Percentiles rank a stretch among this genome's conserved stretches.
These are phyloP conservation scores for Atta colombica DNA, from an alignment of 1,140 invertebrate genomes.

Conservation along the genomic window DNA sequence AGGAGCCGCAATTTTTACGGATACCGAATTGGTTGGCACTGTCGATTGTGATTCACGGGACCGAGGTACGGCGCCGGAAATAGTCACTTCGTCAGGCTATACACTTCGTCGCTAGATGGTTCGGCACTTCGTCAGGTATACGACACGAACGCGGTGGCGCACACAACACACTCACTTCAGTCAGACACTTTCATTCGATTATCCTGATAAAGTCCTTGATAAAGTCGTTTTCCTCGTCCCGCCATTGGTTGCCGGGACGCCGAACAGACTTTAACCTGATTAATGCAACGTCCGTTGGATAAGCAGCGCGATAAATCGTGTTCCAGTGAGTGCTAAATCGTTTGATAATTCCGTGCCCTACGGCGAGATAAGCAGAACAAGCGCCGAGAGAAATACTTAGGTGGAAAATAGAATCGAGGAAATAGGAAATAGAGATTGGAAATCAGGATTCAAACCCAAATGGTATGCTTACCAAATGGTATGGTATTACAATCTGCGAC, in stretches of 20 bases:
- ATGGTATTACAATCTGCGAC: not conserved
- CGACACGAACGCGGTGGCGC: slow-evolving; percentile 34
- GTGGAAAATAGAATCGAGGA: slow-evolving; percentile 23
- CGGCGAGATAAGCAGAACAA: slow-evolving; percentile 23
- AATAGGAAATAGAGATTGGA: not conserved
- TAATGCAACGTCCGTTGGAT: slow-evolving; percentile 59
- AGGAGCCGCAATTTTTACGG: slow-evolving; percentile 72
- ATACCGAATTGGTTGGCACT: slow-evolving; percentile 54
- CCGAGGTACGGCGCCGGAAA: slow-evolving; percentile 63
- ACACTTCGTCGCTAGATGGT: slow-evolving; percentile 58
- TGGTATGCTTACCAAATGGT: not conserved
- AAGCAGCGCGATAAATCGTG: slow-evolving; percentile 47
- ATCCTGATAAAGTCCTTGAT: slow-evolving; percentile 76
- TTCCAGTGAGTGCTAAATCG: slow-evolving; percentile 28
- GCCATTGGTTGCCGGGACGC: slow-evolving; percentile 3
- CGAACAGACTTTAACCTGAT: slow-evolving; percentile 64
- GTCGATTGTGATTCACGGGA: slow-evolving; percentile 71
- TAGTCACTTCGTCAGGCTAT: slow-evolving; percentile 73
- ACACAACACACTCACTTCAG: slow-evolving; percentile 17
- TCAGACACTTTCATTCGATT: slow-evolving; percentile 71
- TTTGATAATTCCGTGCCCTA: slow-evolving; percentile 33
- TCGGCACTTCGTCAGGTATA: slow-evolving; percentile 63
- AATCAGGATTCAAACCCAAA: not conserved
- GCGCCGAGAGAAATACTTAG: slow-evolving; percentile 1
- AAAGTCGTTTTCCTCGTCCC: slow-evolving; percentile 64